Base-by-base conservation (phyloP, 2,888 invertebrate species). In the Odontomyia ornata region DNA sequence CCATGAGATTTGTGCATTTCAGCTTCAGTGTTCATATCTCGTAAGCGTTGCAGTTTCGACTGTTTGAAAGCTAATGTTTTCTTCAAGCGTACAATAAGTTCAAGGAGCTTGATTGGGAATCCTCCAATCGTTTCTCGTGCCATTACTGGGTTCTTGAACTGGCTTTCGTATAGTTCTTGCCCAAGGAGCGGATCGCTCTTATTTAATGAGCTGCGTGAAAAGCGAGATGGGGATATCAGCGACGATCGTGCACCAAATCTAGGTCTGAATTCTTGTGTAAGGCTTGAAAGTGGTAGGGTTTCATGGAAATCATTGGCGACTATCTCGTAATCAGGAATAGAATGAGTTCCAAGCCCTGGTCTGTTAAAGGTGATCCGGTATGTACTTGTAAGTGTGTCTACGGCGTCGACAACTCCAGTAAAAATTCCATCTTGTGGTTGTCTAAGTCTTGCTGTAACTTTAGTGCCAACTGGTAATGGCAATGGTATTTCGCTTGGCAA, bases 321-420 rank as follows among this genome's bases (percentile, higher is more conserved):
- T 79, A 98, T 98, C 90, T 98, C 98, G 88, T 93, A 97, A 88
- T 99, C 98, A 25, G 97, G 97, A 79, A 98, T 95, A 75, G 97
- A 96, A 87, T 98, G 96, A 4, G 97, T 97, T 0, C 98, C 98
- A 56, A 98, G 89, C 62, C 96, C 97, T 60, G 92, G 91, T 73
- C 97, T 89, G 86, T 98, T 98, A 88, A 99, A 98, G 1, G 96
- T 95, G 81, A 99, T 95, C 82, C 98, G 90, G 86, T 99, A 99
- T 9, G 96, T 95, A 83, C 96, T 96, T 83, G 96, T 95, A 3
- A 95, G 93, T 4, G 97, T 96, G 84, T 99, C 98, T 25, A 98
- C 95, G 46, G 97, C 98, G 88, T 98, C 98, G 80, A 98, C 95
- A 62, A 93, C 93, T 7, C 96, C 97, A 65, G 95, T 96, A 83